Conservation (phyloP, 1,140 invertebrate species). For the Dinothrombium tinctorium region DNA sequence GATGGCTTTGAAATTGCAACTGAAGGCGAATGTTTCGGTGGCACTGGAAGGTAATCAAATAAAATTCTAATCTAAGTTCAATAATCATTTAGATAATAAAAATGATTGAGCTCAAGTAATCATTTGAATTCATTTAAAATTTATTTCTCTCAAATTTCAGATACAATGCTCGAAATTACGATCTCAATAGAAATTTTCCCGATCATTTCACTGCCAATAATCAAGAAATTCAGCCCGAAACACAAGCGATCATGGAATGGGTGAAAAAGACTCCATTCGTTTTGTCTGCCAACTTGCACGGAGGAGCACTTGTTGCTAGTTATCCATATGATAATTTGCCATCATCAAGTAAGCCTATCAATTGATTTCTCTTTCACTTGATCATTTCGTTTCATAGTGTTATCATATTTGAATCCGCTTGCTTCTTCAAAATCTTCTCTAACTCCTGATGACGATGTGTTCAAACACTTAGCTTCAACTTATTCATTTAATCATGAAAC, state of each 20-base stretch:
- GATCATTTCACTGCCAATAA: conserved; percentile 19
- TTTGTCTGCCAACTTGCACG: conserved; percentile 30
- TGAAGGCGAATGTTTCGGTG: conserved; percentile 23
- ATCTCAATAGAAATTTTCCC: conserved; percentile 27
- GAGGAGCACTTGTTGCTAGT: conserved; percentile 30
- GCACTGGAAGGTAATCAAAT: conserved; percentile 20
- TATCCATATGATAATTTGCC: conserved; percentile 26
- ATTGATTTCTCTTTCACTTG: not conserved
- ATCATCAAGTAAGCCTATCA: conserved; percentile 3
- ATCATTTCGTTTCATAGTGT: not conserved
- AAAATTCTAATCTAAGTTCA: not conserved
- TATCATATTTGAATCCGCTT: not conserved
- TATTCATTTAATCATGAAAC: conserved; percentile 21
- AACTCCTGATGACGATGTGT: conserved; percentile 19
- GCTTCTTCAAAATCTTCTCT: not conserved
- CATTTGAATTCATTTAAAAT: not conserved
- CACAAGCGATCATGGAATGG: conserved; percentile 22
- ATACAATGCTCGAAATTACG: conserved; percentile 19
- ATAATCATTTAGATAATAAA: not conserved
- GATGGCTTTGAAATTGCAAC: conserved; percentile 24
- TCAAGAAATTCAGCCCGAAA: conserved; percentile 21
- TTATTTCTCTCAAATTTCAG: conserved; percentile 4
- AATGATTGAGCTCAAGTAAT: no score
- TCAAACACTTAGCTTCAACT: conserved; percentile 17
- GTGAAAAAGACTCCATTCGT: conserved; percentile 25